Conservation (phyloP, 2,888 invertebrate genomes). For the Himalopsyche anomala region DNA sequence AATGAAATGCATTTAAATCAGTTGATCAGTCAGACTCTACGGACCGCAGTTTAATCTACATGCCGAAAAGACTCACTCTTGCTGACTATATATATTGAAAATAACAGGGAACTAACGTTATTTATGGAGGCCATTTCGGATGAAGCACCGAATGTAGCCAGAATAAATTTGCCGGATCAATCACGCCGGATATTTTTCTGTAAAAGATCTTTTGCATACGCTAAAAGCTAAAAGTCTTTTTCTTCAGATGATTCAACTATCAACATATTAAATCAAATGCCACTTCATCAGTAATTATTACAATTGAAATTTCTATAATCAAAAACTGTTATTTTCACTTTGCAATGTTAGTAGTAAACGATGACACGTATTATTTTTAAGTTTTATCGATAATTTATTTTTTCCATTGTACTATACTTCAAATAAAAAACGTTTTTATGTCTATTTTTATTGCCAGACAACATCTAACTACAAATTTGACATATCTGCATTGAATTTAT, state of each 20-base stretch:
- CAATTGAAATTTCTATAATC: too few species aligned
- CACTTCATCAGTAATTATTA: background rate
- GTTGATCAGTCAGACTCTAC: background rate
- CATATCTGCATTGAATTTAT: too few species aligned
- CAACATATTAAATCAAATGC: background rate
- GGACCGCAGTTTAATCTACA: constrained; percentile 3
- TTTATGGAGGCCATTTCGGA: constrained; percentile 51
- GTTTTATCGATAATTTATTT: too few species aligned
- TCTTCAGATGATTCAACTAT: background rate
- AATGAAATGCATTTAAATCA: too few species aligned
- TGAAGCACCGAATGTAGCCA: constrained; percentile 47
- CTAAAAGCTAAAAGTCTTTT: background rate
- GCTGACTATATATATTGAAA: constrained; percentile 49
- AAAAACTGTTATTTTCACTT: too few species aligned
- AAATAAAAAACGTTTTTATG: too few species aligned
- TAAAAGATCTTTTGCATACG: constrained; percentile 37
- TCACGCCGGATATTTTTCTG: constrained; percentile 47
- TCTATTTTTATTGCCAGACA: too few species aligned
- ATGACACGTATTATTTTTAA: too few species aligned
- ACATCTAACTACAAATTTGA: too few species aligned
- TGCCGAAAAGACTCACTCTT: constrained; percentile 24
- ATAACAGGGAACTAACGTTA: constrained; percentile 51
- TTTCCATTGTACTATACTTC: too few species aligned
- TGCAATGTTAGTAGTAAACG: too few species aligned
- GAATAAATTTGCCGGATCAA: constrained; percentile 57